phyloP scores from a whole-genome alignment of 1,140 invertebrate genomes.

The Galendromus occidentalis region DNA sequence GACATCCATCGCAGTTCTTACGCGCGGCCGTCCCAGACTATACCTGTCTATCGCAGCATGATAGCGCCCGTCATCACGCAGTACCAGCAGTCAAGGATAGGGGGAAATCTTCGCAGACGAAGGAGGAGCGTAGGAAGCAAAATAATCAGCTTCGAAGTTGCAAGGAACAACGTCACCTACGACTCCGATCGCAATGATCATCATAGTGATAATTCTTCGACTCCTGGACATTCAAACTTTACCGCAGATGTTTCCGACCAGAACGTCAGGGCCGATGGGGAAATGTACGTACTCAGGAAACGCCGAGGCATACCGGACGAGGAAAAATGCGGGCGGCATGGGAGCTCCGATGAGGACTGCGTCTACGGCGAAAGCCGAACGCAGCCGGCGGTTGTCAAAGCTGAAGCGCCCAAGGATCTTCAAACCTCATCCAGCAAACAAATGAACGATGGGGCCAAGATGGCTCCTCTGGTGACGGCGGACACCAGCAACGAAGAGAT shows the following conservation, averaged over 20 bases:
- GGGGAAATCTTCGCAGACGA: background rate
- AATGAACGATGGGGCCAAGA: background rate
- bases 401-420: background rate
- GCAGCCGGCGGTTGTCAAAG: background rate
- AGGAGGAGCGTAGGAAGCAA: background rate
- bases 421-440: background rate
- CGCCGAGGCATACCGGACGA: background rate
- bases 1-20: background rate
- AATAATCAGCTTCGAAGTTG: background rate
- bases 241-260: background rate
- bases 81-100: background rate
- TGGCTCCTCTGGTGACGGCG: background rate
- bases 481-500: background rate
- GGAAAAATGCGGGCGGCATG: background rate
- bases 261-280: background rate
- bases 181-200: background rate
- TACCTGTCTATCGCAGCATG: background rate
- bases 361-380: background rate
- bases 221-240: background rate
- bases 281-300: too few species aligned
- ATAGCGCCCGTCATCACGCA: background rate
- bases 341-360: conserved; percentile 1
- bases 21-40: background rate
- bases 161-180: background rate
- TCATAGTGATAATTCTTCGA: background rate